Conservation (phyloP, 2,113 vertebrate genomes). For the Parus major region DNA sequence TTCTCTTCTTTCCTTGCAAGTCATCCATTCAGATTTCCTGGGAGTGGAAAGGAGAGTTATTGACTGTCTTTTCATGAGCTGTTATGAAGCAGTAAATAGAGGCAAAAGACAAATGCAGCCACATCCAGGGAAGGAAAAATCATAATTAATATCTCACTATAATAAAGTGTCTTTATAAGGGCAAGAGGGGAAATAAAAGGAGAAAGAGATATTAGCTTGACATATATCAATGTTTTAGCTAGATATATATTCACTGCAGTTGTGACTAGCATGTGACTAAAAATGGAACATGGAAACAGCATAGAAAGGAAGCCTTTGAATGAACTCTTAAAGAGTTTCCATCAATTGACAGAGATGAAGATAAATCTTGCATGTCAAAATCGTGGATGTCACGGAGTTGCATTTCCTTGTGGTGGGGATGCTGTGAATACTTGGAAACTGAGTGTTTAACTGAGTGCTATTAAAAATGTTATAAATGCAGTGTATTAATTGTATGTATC, state of each 20-base stretch:
- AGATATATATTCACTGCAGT: not conserved
- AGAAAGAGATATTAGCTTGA: not conserved
- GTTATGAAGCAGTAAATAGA: constrained; percentile 31
- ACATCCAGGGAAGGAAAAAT: constrained; percentile 7
- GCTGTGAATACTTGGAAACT: not conserved
- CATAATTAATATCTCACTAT: constrained; percentile 60
- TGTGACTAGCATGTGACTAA: not conserved
- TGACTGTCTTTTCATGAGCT: not conserved
- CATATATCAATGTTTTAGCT: not conserved
- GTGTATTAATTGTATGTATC: not conserved
- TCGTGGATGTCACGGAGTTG: not conserved
- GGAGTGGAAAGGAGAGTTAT: constrained; percentile 3
- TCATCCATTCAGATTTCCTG: not conserved
- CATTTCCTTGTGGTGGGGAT: not conserved
- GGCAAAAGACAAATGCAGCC: constrained; percentile 33
- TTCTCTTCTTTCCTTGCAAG: not conserved
- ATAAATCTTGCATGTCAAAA: not conserved
- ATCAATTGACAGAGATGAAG: not conserved
- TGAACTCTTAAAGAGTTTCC: not conserved
- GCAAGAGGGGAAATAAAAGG: not conserved
- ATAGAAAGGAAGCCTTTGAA: not conserved
- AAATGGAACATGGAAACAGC: not conserved
- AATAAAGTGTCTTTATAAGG: constrained; percentile 12
- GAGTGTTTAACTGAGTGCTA: not conserved
- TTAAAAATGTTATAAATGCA: not conserved